phyloP scores from a whole-genome alignment of 2,797 vertebrate genomes.

The Bryconaethiops microstoma region DNA sequence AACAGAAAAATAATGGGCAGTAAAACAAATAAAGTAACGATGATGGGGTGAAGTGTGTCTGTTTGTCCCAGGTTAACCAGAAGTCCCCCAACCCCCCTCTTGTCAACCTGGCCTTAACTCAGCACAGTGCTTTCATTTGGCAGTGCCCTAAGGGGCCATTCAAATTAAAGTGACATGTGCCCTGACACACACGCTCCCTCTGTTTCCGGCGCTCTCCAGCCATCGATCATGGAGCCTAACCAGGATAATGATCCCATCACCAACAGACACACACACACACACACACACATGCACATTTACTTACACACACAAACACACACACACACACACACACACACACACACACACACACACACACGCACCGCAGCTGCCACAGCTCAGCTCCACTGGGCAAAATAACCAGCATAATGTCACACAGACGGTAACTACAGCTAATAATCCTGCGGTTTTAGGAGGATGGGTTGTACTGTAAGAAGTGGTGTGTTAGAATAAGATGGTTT shows the following conservation, averaged over 20 bases:
- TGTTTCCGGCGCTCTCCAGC: slow-evolving; percentile 39
- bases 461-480: not conserved
- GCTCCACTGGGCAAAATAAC: not conserved
- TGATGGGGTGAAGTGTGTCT: not conserved
- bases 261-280: not conserved
- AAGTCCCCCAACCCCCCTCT: not conserved
- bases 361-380: slow-evolving; percentile 12
- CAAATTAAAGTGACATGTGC: slow-evolving; percentile 65
- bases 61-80: not conserved
- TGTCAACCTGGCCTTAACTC: slow-evolving; percentile 18
- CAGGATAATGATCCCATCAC: slow-evolving; percentile 41
- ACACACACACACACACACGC: not conserved
- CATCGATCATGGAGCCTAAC: slow-evolving; percentile 25
- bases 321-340: not conserved
- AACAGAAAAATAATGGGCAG: not conserved
- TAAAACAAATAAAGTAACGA: not conserved
- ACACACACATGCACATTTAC: too few species aligned
- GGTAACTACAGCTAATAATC: slow-evolving; percentile 19
- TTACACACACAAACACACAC: not conserved
- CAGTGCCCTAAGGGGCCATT: slow-evolving; percentile 58
- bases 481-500: not conserved
- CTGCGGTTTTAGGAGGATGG: too few species aligned
- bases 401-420: not conserved
- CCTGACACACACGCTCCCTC: slow-evolving; percentile 64
- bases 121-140: slow-evolving; percentile 47